phyloP scores from a whole-genome alignment of 2,888 invertebrate species.

The Tricholauxania praeusta region DNA sequence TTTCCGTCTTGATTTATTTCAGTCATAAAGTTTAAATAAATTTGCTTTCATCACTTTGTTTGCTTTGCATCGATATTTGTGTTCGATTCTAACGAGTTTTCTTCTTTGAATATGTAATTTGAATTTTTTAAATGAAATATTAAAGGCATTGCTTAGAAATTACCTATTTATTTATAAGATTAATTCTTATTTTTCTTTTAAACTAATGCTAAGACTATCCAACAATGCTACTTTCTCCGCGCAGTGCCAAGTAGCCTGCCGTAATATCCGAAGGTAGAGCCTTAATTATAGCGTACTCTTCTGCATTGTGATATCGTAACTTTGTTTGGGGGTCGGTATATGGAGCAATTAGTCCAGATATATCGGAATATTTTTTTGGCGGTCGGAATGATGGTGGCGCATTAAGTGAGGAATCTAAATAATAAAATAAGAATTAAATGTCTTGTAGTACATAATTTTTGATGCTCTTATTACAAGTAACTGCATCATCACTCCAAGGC shows the following conservation, averaged over 20 bases:
- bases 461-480: conserved; percentile 71
- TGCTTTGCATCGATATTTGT: too few species aligned
- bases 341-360: conserved; percentile 87
- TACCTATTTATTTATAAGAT: too few species aligned
- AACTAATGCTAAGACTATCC: conserved; percentile 34
- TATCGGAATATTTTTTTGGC: conserved; percentile 93
- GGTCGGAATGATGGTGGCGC: conserved; percentile 93
- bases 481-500: conserved; percentile 81
- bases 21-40: too few species aligned
- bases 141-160: too few species aligned
- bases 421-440: conserved; percentile 45
- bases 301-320: conserved; percentile 84
- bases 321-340: conserved; percentile 94
- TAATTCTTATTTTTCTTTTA: not conserved
- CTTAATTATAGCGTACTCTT: conserved; percentile 88
- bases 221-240: conserved; percentile 71
- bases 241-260: conserved; percentile 86
- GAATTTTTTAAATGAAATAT: too few species aligned
- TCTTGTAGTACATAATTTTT: not conserved
- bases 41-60: too few species aligned
- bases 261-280: conserved; percentile 92
- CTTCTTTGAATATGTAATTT: too few species aligned
- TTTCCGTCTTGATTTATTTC: too few species aligned
- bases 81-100: too few species aligned
- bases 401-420: conserved; percentile 86